A percentile compares a stretch with the other conserved stretches of the same genome.
phyloP scores from a whole-genome alignment of 2,797 vertebrate genomes.

The Poecile montanus region DNA sequence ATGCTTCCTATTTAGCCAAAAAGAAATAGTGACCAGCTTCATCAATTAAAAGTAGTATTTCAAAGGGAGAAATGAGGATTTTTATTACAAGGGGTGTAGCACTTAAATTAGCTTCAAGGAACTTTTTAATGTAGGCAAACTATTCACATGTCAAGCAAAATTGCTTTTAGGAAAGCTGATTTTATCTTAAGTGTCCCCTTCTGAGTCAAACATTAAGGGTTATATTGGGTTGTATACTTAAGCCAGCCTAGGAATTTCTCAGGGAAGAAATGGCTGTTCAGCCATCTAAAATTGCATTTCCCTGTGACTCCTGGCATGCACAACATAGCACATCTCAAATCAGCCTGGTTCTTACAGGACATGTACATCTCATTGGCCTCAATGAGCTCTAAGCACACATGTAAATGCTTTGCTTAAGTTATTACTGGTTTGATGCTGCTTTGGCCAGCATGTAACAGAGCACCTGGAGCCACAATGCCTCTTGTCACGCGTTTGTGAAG shows the following conservation, averaged over 20 bases:
- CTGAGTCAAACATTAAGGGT: not conserved
- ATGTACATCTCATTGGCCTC: not conserved
- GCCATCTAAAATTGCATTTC: not conserved
- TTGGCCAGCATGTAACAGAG: not conserved
- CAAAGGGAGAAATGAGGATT: not conserved
- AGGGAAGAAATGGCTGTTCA: not conserved
- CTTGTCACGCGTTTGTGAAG: not conserved
- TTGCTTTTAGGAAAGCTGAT: not conserved
- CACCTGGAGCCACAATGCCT: not conserved
- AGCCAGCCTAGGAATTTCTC: not conserved
- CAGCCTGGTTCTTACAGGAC: not conserved
- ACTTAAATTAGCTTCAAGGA: not conserved
- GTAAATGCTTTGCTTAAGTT: not conserved
- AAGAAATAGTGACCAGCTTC: not conserved
- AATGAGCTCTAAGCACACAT: not conserved
- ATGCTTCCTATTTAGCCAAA: not conserved
- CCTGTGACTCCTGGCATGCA: not conserved
- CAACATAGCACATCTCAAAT: not conserved
- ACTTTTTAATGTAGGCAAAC: not conserved
- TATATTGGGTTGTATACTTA: not conserved
- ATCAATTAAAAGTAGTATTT: not conserved
- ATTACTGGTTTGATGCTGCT: not conserved
- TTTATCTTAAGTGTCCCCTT: not conserved
- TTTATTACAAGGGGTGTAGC: not conserved
- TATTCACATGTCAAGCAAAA: not conserved